These are phyloP conservation scores for Rhinoptilus africanus DNA, from an alignment of 2,113 vertebrate genomes.

Conservation along the genomic window DNA sequence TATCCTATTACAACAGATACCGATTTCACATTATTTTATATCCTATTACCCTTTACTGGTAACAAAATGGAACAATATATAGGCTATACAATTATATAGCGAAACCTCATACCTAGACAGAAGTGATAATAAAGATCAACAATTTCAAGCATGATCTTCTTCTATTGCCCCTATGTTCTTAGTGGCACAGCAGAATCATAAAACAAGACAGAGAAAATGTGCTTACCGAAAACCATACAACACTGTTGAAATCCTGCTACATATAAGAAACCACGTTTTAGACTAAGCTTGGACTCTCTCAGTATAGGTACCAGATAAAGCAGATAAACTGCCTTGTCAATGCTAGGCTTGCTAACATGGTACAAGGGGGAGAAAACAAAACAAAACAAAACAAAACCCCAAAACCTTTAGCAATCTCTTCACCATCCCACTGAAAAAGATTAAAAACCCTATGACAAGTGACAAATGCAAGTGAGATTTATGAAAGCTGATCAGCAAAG, in stretches of 20 bases:
- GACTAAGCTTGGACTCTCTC: neutral
- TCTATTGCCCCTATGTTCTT: neutral
- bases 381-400: neutral
- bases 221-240: neutral
- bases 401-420: neutral
- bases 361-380: neutral
- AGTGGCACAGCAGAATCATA: neutral
- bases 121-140: neutral
- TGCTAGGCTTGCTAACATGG: neutral
- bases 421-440: neutral
- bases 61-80: neutral
- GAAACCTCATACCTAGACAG: neutral
- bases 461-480: neutral
- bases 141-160: neutral
- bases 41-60: neutral
- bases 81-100: neutral
- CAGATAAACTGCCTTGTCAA: neutral
- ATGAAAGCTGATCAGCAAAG: neutral
- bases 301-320: neutral
- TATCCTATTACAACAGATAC: neutral
- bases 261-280: neutral
- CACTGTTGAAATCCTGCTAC: neutral
- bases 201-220: neutral
- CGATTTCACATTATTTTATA: neutral
- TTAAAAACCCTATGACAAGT: neutral